Evolutionary conservation across 1,140 invertebrate genomes (phyloP), one percentile per base, ranked within the genome.

Genomic region (Rhyacophila brunnea): DNA sequence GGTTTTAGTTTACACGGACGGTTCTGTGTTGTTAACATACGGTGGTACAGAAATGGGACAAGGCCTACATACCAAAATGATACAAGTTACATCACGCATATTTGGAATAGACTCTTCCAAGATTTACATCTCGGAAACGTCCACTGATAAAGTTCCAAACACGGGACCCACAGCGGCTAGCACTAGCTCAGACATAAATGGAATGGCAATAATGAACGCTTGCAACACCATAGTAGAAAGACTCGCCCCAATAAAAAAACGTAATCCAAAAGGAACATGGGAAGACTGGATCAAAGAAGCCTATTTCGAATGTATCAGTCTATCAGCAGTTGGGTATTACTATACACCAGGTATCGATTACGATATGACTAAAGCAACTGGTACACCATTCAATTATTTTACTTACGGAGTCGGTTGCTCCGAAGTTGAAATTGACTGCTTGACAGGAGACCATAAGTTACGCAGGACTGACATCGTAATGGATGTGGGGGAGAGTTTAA

Each of bases 1-100:
- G 14, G 81, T 98, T n/a, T 83, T 93, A 17, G 81, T 98, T 15
- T 98, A 98, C 68, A 81, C 75, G 0, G 96, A 98, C 79, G 96
- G 96, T 0, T 95, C 94, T 0, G 91, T 98, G 5, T 78, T 98
- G 1, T 67, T 98, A n/a, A 86, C 85, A 19, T 94, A 97, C 71
- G 92, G 91, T 38, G 95, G 95, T 14, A 89, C 89, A 13, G 95
- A 98, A 81, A 98, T 98, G 89, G 96, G 96, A 0, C 95, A 98
- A 78, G 96, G 95, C 1, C 74, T 98, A 0, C 91, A 97, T 68
- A 98, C 93, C 0, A 98, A 97, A 80, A 94, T 96, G 87, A 88
- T 95, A 56, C 93, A 96, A 83, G 85, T 92, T 23, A 88, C 89
- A 0, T 89, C 89, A 43, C 79, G 87, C 62, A 82, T 81, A 2